These are phyloP conservation scores for Mesitornis unicolor DNA, from an alignment of 2,113 vertebrate species.

Conservation along the genomic window DNA sequence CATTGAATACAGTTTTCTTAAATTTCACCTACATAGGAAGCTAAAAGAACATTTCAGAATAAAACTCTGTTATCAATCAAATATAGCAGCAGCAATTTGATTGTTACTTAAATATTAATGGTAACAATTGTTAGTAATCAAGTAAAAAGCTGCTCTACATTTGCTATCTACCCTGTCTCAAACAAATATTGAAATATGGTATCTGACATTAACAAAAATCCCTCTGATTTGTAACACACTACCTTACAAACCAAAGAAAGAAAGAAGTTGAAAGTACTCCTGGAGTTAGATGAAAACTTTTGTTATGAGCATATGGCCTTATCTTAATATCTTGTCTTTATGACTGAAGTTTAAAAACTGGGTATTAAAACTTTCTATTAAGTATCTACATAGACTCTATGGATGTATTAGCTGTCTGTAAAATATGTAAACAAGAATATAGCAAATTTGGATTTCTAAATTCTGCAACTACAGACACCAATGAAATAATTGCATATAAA, in stretches of 20 bases:
- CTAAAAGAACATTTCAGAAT: neutral
- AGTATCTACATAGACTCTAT: neutral
- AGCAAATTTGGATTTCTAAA: neutral
- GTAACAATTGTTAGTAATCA: neutral
- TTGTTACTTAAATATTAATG: neutral
- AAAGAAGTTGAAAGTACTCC: neutral
- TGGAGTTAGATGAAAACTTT: neutral
- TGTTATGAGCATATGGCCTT: neutral
- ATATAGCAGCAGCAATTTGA: neutral
- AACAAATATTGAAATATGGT: neutral
- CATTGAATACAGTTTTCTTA: neutral
- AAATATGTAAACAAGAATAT: neutral
- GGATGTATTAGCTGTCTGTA: neutral
- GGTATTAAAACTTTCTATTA: neutral
- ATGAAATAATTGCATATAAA: slow-evolving; percentile 10
- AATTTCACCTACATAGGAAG: neutral
- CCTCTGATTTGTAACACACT: neutral
- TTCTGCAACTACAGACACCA: neutral
- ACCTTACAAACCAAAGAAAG: neutral
- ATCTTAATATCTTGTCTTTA: neutral
- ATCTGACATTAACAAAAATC: neutral
- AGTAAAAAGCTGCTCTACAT: neutral
- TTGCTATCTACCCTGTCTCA: neutral
- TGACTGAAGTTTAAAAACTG: neutral
- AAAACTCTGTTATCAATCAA: neutral